Evolutionary conservation across 2,888 invertebrate species (phyloP).

Genomic region (Oeneis ivallda): DNA sequence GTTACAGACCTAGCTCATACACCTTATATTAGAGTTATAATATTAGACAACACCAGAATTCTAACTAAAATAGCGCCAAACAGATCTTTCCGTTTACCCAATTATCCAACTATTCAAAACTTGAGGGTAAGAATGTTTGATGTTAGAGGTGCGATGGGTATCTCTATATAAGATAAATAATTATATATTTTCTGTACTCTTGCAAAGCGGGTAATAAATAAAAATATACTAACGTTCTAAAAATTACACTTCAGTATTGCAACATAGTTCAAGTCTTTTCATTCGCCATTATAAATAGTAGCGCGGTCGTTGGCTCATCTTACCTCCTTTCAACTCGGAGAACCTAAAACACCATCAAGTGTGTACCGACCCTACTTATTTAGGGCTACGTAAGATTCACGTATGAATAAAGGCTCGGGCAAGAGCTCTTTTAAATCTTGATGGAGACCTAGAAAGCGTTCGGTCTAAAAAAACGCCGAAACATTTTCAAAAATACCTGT

Average conservation of each 20-base stretch:
- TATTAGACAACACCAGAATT: too few relatives aligned
- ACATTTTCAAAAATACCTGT: background rate
- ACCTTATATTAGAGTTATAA: too few relatives aligned
- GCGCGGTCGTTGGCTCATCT: conserved; percentile 20
- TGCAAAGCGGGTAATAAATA: background rate
- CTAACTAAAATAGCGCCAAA: too few relatives aligned
- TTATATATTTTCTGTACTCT: background rate
- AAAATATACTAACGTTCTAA: background rate
- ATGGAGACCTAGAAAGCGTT: conserved; percentile 23
- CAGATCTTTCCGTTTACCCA: too few relatives aligned
- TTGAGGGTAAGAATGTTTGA: too few relatives aligned
- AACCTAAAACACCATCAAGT: conserved; percentile 27
- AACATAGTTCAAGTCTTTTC: conserved; percentile 11
- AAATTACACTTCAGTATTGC: background rate
- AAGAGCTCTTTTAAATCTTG: conserved; percentile 25
- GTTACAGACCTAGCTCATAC: too few relatives aligned
- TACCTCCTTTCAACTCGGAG: conserved; percentile 23
- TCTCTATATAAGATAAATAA: background rate
- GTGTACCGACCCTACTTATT: conserved; percentile 23
- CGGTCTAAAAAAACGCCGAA: conserved; percentile 3
- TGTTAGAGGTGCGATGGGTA: too few relatives aligned
- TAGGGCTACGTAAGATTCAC: conserved; percentile 27
- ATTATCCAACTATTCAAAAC: too few relatives aligned
- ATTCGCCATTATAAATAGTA: conserved; percentile 17
- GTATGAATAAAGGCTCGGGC: conserved; percentile 16